Evolutionary conservation across 2,888 invertebrate genomes (phyloP).

Genomic region (Lysandra coridon): DNA sequence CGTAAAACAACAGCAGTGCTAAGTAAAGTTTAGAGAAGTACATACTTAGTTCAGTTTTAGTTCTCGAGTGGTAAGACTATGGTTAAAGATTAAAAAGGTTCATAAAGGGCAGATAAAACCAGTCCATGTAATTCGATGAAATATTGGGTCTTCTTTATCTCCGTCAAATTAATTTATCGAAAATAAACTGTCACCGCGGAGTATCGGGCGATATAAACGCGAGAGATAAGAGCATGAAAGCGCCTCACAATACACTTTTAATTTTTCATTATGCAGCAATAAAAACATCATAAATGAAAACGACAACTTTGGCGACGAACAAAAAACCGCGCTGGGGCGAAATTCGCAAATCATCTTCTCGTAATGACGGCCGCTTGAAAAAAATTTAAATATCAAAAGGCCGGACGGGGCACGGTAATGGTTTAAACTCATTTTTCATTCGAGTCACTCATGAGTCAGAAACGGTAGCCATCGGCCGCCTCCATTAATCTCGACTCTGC

Average conservation of each 20-base stretch:
- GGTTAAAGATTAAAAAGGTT: not conserved
- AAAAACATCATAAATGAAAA: conserved; percentile 78
- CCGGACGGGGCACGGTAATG: conserved; percentile 79
- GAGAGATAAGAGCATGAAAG: conserved; percentile 71
- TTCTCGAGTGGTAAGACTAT: too few species aligned
- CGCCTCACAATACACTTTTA: conserved; percentile 76
- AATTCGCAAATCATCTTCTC: conserved; percentile 78
- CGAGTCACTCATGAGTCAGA: conserved; percentile 76
- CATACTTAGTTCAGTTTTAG: too few species aligned
- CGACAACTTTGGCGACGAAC: conserved; percentile 73
- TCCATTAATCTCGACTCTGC: conserved; percentile 68
- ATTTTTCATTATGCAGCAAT: conserved; percentile 79
- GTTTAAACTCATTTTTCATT: conserved; percentile 81
- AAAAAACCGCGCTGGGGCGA: conserved; percentile 76
- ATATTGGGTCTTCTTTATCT: conserved; percentile 21
- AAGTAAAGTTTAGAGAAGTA: too few species aligned
- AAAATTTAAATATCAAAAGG: conserved; percentile 81
- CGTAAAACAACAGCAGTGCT: too few species aligned
- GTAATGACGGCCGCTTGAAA: conserved; percentile 79
- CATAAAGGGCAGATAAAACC: not conserved
- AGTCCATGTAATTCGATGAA: not conserved
- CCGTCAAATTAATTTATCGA: conserved; percentile 56
- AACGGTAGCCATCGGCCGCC: conserved; percentile 73
- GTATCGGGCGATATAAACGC: conserved; percentile 62
- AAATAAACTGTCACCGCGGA: conserved; percentile 46